phyloP scores from a whole-genome alignment of 1,140 invertebrate species.

The Andricus grossulariae region DNA sequence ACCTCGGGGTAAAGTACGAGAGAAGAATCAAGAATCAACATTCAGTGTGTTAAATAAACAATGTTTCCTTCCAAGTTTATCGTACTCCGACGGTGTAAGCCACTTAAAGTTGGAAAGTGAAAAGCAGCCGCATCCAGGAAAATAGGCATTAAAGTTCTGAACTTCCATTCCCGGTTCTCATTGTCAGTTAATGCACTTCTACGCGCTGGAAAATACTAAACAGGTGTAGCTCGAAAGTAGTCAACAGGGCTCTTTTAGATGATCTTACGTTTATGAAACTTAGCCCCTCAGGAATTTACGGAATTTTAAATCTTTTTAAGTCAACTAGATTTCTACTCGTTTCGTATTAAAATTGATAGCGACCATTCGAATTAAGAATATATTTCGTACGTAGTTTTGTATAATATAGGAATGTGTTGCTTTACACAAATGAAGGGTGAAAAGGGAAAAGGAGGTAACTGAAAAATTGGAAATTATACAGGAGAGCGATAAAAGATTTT shows the following conservation, averaged over 20 bases:
- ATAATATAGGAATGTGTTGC: too few relatives aligned
- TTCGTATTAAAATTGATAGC: too few relatives aligned
- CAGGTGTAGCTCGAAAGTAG: not conserved
- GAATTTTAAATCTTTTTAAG: not conserved
- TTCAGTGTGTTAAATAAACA: conserved; percentile 26
- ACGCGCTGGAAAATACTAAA: not conserved
- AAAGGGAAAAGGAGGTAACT: too few relatives aligned
- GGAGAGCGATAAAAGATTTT: too few relatives aligned
- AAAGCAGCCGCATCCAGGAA: conserved; percentile 20
- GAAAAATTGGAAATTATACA: too few relatives aligned
- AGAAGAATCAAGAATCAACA: conserved; percentile 9
- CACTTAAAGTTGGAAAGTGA: conserved; percentile 27
- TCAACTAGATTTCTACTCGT: too few relatives aligned
- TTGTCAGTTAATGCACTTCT: not conserved
- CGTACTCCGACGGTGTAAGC: not conserved
- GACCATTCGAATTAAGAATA: too few relatives aligned
- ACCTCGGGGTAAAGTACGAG: not conserved
- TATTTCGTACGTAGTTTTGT: too few relatives aligned
- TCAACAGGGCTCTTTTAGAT: not conserved
- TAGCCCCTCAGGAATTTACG: not conserved
- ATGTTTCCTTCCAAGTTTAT: conserved; percentile 20
- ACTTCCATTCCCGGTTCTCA: conserved; percentile 19
- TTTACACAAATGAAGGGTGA: too few relatives aligned
- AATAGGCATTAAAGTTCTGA: conserved; percentile 18
- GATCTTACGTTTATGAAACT: not conserved